Evolutionary conservation across 2,888 invertebrate genomes (phyloP), one percentile per base, ranked within the genome.

Genomic region (Cacoxenus indagator): DNA sequence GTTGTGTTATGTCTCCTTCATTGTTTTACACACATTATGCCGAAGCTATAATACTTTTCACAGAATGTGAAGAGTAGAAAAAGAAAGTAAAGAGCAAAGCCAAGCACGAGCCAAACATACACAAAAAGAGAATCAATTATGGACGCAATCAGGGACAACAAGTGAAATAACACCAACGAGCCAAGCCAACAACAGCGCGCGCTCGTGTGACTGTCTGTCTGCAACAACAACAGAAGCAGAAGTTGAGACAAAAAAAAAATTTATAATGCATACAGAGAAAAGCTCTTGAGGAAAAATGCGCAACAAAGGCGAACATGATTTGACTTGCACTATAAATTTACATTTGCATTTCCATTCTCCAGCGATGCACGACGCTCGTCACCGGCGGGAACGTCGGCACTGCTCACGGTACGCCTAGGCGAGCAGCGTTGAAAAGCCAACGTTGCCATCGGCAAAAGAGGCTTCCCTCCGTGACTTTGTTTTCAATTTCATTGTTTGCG

Each of bases 381-480:
- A 2, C 3, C n/a, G 4, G 45, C 45, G n/a, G 11, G 45, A 43
- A n/a, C 45, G n/a, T 43, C 45, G n/a, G 45, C 45, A 43, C n/a
- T 43, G 45, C n/a, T 43, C 45, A 43, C n/a, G n/a, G n/a, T n/a
- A n/a, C n/a, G n/a, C n/a, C n/a, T n/a, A n/a, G n/a, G n/a, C n/a
- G n/a, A n/a, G n/a, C n/a, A n/a, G n/a, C n/a, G n/a, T n/a, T n/a
- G n/a, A n/a, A n/a, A 0, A 2, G 11, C n/a, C 5, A 43, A 1
- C 45, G 45, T 43, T n/a, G n/a, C 11, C 45, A 4, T 43, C 45
- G n/a, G 11, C 43, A n/a, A n/a, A n/a, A n/a, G n/a, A n/a, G n/a
- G n/a, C n/a, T n/a, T n/a, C n/a, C n/a, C n/a, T n/a, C n/a, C n/a
- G 72, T 69, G 82, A 81, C 82, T 74, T 81, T 83, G 75, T 80